Conservation (phyloP, 2,113 vertebrate genomes). For the Hypomesus transpacificus region DNA sequence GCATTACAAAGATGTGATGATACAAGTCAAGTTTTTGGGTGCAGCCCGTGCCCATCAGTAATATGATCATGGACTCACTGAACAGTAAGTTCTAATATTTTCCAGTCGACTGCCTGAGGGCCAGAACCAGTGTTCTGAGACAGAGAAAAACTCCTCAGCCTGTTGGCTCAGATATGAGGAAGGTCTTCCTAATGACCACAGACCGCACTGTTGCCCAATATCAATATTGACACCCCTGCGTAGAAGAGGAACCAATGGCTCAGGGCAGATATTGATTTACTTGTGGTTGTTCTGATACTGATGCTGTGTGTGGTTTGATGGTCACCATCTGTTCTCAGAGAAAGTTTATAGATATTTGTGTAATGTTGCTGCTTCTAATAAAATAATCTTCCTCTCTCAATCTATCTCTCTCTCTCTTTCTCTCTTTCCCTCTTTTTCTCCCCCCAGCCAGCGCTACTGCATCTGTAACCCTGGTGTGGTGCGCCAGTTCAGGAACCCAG, state of each 20-base stretch:
- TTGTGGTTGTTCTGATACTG: neutral
- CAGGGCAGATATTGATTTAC: neutral
- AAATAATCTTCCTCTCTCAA: neutral
- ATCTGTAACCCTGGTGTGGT: constrained; percentile 90
- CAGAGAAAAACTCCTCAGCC: neutral
- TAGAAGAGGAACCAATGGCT: constrained; percentile 17
- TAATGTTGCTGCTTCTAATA: constrained; percentile 1
- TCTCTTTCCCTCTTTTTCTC: neutral
- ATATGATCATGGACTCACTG: constrained; percentile 32
- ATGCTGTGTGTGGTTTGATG: neutral
- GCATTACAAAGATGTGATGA: constrained; percentile 1
- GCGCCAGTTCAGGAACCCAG: constrained; percentile 86
- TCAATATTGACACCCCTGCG: neutral
- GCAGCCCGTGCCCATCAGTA: constrained; percentile 28
- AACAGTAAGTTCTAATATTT: constrained; percentile 21
- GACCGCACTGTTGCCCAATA: neutral
- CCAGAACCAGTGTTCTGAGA: constrained; percentile 11
- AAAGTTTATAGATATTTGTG: neutral
- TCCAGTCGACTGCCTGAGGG: constrained; percentile 9
- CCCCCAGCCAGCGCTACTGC: constrained; percentile 83
- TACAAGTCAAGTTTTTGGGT: constrained; percentile 27
- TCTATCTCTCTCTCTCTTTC: neutral
- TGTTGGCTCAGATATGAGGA: constrained; percentile 10
- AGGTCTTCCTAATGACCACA: constrained; percentile 9
- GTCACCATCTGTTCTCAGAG: too few species aligned